These are phyloP conservation scores for Mareca penelope DNA, from an alignment of 2,797 vertebrate species.

Conservation along the genomic window DNA sequence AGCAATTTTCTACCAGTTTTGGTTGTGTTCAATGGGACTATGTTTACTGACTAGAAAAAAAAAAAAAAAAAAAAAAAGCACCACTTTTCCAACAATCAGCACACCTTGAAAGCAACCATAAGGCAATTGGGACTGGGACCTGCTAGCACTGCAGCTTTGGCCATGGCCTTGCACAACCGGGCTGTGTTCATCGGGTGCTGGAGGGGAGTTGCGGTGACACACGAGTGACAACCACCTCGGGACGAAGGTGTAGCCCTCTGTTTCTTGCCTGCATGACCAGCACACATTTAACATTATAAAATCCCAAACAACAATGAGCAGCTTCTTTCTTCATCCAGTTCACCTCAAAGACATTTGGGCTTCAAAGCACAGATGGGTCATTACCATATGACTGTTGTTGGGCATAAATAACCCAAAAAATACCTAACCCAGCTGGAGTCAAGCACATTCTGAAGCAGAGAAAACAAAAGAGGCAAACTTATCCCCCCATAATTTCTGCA, in stretches of 20 bases:
- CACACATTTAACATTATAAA: background rate
- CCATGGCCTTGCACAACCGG: background rate
- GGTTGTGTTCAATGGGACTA: background rate
- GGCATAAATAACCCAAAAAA: conserved; percentile 71
- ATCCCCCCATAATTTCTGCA: conserved; percentile 55
- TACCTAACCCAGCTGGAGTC: conserved; percentile 69
- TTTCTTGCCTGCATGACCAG: background rate
- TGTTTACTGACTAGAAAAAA: background rate
- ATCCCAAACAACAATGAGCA: background rate
- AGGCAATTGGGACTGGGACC: background rate
- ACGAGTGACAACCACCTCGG: rapidly evolving
- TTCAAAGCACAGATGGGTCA: conserved; percentile 71
- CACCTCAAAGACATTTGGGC: conserved; percentile 25
- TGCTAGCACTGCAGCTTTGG: background rate
- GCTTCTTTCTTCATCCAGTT: background rate
- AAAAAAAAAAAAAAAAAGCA: background rate
- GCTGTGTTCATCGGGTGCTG: background rate
- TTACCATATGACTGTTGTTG: conserved; percentile 69
- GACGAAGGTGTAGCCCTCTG: background rate
- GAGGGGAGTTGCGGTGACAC: rapidly evolving
- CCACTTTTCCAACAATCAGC: background rate
- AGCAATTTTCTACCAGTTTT: background rate
- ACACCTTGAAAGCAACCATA: background rate
- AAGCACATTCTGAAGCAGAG: conserved; percentile 55
- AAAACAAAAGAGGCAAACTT: conserved; percentile 66